A percentile compares a stretch with the other conserved stretches of the same genome.
Conservation (phyloP, 1,140 invertebrate genomes). For the Caerostris extrusa region DNA sequence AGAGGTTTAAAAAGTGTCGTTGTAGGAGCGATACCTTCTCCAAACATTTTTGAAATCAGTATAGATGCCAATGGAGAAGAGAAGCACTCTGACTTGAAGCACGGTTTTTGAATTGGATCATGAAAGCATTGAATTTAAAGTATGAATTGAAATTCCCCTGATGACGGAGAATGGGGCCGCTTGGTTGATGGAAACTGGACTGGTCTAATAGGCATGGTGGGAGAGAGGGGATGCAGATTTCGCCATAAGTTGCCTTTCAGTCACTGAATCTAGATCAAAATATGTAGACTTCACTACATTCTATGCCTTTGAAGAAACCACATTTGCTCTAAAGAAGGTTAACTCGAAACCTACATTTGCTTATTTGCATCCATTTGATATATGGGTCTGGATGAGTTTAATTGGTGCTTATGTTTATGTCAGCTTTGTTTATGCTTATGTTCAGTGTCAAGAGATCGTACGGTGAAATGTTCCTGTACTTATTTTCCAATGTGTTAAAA, state of each 20-base stretch:
- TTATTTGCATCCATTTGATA: neutral
- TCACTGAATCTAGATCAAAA: neutral
- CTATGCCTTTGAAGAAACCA: neutral
- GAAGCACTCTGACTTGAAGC: neutral
- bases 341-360: neutral
- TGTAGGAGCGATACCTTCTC: neutral
- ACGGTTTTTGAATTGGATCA: neutral
- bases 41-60: neutral
- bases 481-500: neutral
- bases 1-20: neutral
- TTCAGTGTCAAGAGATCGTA: neutral
- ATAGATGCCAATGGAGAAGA: neutral
- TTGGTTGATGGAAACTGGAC: neutral
- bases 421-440: neutral
- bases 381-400: neutral
- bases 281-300: neutral
- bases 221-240: neutral
- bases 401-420: neutral
- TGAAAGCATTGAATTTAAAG: neutral
- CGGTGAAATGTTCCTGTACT: neutral
- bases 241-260: neutral
- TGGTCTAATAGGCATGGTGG: neutral
- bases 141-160: neutral
- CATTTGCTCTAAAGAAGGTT: neutral
- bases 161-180: neutral